These are phyloP conservation scores for Bradypodion pumilum DNA, from an alignment of 2,797 vertebrate genomes.

Conservation along the genomic window DNA sequence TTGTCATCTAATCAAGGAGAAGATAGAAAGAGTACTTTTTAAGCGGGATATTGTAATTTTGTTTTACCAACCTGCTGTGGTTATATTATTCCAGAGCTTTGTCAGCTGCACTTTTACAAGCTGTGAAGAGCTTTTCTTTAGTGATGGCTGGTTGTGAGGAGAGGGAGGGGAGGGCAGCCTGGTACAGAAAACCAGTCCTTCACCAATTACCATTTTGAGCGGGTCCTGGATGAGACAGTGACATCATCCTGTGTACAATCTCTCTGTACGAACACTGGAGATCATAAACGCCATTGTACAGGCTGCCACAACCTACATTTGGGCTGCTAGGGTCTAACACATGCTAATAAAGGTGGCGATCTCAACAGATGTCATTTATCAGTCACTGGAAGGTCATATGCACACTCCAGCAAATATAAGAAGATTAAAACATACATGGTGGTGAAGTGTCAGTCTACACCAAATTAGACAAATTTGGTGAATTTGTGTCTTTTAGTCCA, in stretches of 20 bases:
- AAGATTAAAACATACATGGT: too few species aligned
- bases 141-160: conserved; percentile 34
- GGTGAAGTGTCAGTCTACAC: too few species aligned
- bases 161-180: background rate
- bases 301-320: background rate
- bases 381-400: too few species aligned
- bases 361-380: too few species aligned
- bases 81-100: conserved; percentile 55
- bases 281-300: background rate
- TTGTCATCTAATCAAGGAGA: conserved; percentile 57
- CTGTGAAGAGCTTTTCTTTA: conserved; percentile 48
- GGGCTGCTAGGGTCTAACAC: too few species aligned
- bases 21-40: conserved; percentile 55
- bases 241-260: background rate
- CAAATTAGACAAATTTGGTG: too few species aligned
- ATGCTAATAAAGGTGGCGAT: too few species aligned
- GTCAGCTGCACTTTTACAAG: conserved; percentile 49
- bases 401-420: too few species aligned
- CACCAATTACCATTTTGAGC: background rate
- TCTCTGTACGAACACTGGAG: background rate
- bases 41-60: conserved; percentile 23
- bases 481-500: too few species aligned
- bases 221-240: background rate
- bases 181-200: background rate
- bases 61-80: conserved; percentile 54